Percentiles rank a stretch among this genome's conserved stretches.
Conservation (phyloP, 2,888 invertebrate species). For the Epinotia demarniana region DNA sequence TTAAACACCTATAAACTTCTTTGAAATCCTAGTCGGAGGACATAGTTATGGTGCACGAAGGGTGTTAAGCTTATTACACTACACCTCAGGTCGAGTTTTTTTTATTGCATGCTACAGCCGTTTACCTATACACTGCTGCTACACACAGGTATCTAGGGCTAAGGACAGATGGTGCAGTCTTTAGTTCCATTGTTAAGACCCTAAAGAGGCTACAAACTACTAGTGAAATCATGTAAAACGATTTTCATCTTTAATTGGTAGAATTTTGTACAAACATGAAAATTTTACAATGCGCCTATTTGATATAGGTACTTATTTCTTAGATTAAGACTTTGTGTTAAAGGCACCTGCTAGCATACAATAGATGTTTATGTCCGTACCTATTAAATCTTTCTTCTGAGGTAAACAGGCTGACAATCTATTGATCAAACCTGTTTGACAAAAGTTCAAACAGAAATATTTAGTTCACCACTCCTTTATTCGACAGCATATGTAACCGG, state of each 20-base stretch:
- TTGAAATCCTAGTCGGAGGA: too few species aligned
- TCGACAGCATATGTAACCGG: conserved; percentile 42
- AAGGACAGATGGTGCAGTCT: too few species aligned
- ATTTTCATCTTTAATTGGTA: neutral
- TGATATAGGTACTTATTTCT: neutral
- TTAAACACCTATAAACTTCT: too few species aligned
- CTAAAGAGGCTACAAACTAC: too few species aligned
- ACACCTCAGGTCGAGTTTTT: too few species aligned
- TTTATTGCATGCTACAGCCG: neutral
- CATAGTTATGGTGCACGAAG: too few species aligned
- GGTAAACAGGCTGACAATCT: neutral
- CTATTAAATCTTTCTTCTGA: neutral
- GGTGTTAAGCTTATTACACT: too few species aligned
- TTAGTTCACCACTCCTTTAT: conserved; percentile 33
- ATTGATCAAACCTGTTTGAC: neutral
- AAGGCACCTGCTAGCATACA: neutral
- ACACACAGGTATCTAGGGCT: too few species aligned
- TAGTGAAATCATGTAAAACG: too few species aligned
- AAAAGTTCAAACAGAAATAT: conserved; percentile 4
- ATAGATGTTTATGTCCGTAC: neutral
- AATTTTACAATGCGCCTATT: neutral
- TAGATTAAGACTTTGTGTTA: neutral
- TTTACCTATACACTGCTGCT: neutral
- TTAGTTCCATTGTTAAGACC: too few species aligned
- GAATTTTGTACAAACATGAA: neutral